Base-by-base conservation (phyloP, 2,113 vertebrate genomes). In the Sorex fumeus region DNA sequence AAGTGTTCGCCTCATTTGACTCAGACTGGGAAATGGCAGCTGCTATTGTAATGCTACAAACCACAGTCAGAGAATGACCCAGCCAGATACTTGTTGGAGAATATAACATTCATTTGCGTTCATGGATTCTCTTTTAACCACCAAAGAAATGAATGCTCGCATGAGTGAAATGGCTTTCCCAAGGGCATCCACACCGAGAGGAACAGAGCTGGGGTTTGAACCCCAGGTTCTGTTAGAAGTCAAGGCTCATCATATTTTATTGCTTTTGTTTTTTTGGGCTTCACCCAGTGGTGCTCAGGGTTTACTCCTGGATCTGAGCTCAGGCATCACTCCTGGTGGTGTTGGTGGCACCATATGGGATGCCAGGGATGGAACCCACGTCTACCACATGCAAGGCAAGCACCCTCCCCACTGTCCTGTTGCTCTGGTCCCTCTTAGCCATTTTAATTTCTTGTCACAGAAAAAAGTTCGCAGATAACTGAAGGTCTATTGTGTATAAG, bases 1-100 rank as follows among this genome's bases (percentile, higher is more conserved):
- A 78, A 62, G 80, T 6, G 30, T 60, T 62, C 80, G 69, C 45
- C 62, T 84, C 40, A 30, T n/a, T 89, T 78, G 66, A 88, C 66
- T 90, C 27, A 13, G 15, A 28, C 18, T 87, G 87, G 66, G 18
- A 36, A 70, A 70, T 0, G 1, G 19, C 9, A 40, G 25, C n/a
- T 60, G 3, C 50, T 50, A 70, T 28, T 70, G 67, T 43, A 19
- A 70, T 16, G 21, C 30, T 79, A 11, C 57, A 34, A 36, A 57
- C 27, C 16, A 45, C n/a, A 76, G 62, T 25, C 69, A 80, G 74
- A 34, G 57, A 34, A 32, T 32, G 86, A 66, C 21, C 11, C 50
- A 70, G 6, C 19, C 64, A 66, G 27, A 69, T 32, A 11, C n/a
- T 15, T 16, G 57, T 11, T 69, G 9, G 67, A 69, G 25, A 66